These are phyloP conservation scores for Belonocnema kinseyi DNA, from an alignment of 1,140 invertebrate species.

Conservation along the genomic window DNA sequence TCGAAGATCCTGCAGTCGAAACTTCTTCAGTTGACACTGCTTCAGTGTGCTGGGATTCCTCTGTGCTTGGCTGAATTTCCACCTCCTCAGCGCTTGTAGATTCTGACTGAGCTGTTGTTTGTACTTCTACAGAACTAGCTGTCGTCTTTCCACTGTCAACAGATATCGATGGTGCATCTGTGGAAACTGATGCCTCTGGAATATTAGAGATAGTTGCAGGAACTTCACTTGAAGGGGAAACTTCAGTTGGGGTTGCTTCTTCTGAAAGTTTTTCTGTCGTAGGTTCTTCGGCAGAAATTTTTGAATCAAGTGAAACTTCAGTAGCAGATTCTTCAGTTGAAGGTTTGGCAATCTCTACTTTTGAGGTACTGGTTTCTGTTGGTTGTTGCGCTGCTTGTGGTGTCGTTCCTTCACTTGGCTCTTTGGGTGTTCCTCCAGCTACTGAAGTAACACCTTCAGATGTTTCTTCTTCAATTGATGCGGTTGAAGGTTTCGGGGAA, in stretches of 20 bases:
- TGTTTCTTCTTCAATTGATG: constrained; percentile 39
- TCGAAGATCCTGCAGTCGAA: constrained; percentile 37
- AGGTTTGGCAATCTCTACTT: background rate
- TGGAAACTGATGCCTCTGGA: background rate
- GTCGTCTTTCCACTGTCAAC: constrained; percentile 29
- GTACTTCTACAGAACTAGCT: constrained; percentile 45
- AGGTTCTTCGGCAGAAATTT: constrained; percentile 29
- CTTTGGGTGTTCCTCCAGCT: background rate
- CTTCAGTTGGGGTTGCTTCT: constrained; percentile 41
- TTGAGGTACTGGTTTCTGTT: background rate
- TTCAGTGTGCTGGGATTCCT: background rate
- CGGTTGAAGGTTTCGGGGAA: constrained; percentile 21
- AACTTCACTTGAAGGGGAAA: constrained; percentile 25
- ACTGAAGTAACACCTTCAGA: background rate
- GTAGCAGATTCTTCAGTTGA: background rate
- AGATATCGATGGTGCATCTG: constrained; percentile 33
- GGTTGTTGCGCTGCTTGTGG: constrained; percentile 41
- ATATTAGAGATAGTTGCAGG: background rate
- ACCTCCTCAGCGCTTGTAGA: constrained; percentile 35
- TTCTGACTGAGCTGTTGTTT: constrained; percentile 36
- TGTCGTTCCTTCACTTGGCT: constrained; percentile 2
- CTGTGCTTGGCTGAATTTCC: background rate
- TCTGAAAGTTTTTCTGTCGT: constrained; percentile 34
- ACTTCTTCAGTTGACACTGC: constrained; percentile 32
- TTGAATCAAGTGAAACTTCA: background rate